Evolutionary conservation across 2,113 vertebrate genomes (phyloP).

Genomic region (Bubo scandiacus): DNA sequence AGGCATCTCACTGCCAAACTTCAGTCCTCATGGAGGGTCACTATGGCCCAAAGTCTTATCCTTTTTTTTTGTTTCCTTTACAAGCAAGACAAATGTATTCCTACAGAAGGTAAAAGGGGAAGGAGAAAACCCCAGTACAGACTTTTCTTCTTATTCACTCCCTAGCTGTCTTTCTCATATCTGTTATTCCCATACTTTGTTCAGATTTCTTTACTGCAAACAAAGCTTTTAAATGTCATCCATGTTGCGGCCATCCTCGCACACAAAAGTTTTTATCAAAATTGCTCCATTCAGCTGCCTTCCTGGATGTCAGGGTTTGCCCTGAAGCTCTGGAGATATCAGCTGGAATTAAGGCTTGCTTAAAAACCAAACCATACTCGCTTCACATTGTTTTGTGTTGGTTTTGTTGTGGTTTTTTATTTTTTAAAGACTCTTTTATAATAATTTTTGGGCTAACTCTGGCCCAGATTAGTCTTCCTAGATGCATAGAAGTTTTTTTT

Average conservation of each 20-base stretch:
- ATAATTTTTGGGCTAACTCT: background rate
- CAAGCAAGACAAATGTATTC: background rate
- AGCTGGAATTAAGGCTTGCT: background rate
- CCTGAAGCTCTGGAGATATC: background rate
- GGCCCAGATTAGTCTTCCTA: background rate
- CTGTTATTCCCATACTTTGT: background rate
- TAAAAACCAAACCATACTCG: background rate
- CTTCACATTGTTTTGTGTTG: background rate
- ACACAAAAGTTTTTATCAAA: background rate
- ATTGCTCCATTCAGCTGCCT: background rate
- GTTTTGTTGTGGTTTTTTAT: background rate
- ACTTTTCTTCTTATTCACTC: background rate
- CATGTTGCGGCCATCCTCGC: background rate
- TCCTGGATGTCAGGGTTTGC: background rate
- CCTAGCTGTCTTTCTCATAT: background rate
- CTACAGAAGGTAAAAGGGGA: background rate
- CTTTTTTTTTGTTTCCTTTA: background rate
- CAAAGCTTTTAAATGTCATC: background rate
- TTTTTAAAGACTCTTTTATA: background rate
- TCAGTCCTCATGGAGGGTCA: accelerated
- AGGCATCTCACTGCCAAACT: background rate
- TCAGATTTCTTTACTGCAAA: background rate
- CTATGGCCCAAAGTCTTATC: background rate
- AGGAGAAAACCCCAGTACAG: background rate
- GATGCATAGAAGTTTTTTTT: background rate